Base-by-base conservation (phyloP, 1,140 invertebrate genomes). In the Lanistes nyassanus region DNA sequence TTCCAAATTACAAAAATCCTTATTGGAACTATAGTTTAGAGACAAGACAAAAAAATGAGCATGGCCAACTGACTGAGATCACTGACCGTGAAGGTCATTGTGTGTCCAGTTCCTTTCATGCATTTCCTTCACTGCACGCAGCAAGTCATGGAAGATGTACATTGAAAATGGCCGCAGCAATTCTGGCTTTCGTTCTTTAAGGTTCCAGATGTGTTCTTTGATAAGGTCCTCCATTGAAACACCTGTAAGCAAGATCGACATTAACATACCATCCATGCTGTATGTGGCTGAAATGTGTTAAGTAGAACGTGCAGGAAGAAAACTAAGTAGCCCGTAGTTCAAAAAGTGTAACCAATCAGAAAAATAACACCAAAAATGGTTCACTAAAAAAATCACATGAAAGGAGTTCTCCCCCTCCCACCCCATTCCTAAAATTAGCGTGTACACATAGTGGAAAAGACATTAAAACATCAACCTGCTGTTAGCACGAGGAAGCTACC, bases 21-120 rank as follows among this genome's bases (percentile, higher is more conserved):
- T n/a, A n/a, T n/a, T n/a, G n/a, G n/a, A n/a, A n/a, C n/a, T n/a
- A n/a, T n/a, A n/a, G n/a, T n/a, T n/a, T n/a, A n/a, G n/a, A n/a
- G n/a, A n/a, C n/a, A n/a, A n/a, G n/a, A n/a, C n/a, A n/a, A n/a
- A n/a, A n/a, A n/a, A 13, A 39, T 73, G 34, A 7, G 6, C 55
- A 31, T 23, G 11, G 36, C 29, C 9, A 13, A 36, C 31, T 56
- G 0, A 23, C 6, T 4, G 21, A n/a, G 19, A 37, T 55, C 34
- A 76, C 79, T 76, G 70, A 81, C 81, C 53, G 70, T 83, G 81
- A 0, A 83, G 74, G 60, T 83, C 81, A 58, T 58, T 62, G 47
- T 83, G 81, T 23, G 75, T 76, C 80, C 80, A 81, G 60, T 76
- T 78, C 58, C 78, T 83, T 7, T 79, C 74, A 74, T 81, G 80